Conservation (phyloP, 2,113 vertebrate genomes). For the Larimichthys polyactis region DNA sequence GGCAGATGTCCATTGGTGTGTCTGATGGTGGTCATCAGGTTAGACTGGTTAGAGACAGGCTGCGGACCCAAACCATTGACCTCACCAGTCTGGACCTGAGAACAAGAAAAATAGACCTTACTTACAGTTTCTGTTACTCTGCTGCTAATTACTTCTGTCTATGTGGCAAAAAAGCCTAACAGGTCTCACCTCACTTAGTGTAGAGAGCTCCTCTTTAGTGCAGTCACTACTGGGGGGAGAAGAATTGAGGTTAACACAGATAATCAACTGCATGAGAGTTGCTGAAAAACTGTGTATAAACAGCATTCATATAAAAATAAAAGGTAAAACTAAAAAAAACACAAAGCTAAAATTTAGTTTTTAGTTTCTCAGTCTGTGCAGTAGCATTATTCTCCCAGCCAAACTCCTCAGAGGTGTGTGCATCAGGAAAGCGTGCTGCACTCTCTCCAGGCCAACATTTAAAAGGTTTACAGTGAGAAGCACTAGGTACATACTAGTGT, state of each 20-base stretch:
- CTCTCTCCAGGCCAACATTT: background rate
- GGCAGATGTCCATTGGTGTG: conserved; percentile 85
- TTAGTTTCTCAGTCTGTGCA: background rate
- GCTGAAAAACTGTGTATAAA: background rate
- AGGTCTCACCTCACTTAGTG: conserved; percentile 87
- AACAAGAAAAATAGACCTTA: background rate
- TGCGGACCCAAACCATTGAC: conserved; percentile 83
- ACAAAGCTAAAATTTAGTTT: background rate
- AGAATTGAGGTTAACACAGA: background rate
- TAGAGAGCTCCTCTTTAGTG: conserved; percentile 82
- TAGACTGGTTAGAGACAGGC: conserved; percentile 69
- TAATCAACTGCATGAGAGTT: background rate
- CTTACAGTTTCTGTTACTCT: background rate
- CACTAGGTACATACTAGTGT: background rate
- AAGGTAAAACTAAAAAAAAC: background rate
- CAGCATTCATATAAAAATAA: background rate
- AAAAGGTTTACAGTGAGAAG: background rate
- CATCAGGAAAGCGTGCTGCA: background rate
- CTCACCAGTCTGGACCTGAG: conserved; percentile 71
- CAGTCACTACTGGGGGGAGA: conserved; percentile 74
- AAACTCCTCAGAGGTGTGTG: background rate
- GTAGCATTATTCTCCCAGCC: background rate
- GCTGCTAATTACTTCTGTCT: background rate
- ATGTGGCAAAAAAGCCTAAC: background rate
- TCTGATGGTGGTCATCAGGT: conserved; percentile 38